These are phyloP conservation scores for Zosterops lateralis DNA, from an alignment of 2,113 vertebrate species.

Conservation along the genomic window DNA sequence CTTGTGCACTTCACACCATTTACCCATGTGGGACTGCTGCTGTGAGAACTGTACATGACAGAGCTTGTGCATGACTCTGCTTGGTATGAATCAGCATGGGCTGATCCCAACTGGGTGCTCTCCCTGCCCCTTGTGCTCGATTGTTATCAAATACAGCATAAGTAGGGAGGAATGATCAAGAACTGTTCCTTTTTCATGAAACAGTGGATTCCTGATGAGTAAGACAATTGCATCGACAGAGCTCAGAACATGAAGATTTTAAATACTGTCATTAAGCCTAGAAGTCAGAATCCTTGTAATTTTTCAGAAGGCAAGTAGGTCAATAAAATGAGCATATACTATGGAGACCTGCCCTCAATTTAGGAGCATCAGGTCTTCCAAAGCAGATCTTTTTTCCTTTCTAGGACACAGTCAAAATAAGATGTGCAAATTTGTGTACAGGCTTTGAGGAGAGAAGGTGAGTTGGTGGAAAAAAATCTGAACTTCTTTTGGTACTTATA, in stretches of 20 bases:
- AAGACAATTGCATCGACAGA: not conserved
- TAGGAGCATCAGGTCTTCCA: not conserved
- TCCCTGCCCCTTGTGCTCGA: not conserved
- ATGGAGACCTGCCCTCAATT: not conserved
- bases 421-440: not conserved
- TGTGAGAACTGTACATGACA: not conserved
- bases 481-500: not conserved
- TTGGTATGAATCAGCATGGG: not conserved
- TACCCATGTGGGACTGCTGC: accelerated
- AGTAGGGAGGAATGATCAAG: not conserved
- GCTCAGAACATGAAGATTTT: not conserved
- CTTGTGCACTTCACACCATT: not conserved
- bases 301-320: not conserved
- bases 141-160: not conserved
- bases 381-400: not conserved
- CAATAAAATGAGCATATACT: not conserved
- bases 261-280: not conserved
- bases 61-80: not conserved
- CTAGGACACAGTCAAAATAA: not conserved
- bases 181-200: not conserved
- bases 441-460: not conserved
- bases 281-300: not conserved
- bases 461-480: not conserved
- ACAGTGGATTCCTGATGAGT: not conserved
- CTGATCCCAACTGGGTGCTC: not conserved